Conservation (phyloP, 2,797 vertebrate species). For the Ctenochaetus hawaiiensis region DNA sequence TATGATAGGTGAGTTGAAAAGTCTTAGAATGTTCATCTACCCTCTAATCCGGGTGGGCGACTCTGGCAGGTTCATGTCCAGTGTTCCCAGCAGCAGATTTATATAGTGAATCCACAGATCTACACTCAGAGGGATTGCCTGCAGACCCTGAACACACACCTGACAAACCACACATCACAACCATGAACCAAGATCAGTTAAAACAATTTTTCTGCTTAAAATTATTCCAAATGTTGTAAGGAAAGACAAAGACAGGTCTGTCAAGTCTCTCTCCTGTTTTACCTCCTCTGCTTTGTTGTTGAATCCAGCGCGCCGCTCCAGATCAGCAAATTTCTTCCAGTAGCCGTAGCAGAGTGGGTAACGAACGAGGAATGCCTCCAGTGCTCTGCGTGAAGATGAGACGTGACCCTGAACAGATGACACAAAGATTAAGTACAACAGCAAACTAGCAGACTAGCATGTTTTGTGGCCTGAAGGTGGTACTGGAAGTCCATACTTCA, state of each 20-base stretch:
- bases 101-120: conserved; percentile 93
- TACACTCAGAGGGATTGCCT: conserved; percentile 88
- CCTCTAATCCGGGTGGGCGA: conserved; percentile 62
- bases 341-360: conserved; percentile 92
- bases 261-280: background rate
- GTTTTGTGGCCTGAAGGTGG: background rate
- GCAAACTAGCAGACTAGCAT: background rate
- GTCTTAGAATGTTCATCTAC: background rate
- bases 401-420: conserved; percentile 82
- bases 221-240: background rate
- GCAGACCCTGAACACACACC: conserved; percentile 88
- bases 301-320: conserved; percentile 85
- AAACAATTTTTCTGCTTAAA: background rate
- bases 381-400: conserved; percentile 82
- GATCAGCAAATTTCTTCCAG: conserved; percentile 91
- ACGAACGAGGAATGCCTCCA: conserved; percentile 85
- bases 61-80: conserved; percentile 87
- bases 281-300: conserved; percentile 87
- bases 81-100: conserved; percentile 86
- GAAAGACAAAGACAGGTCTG: background rate
- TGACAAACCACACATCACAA: conserved; percentile 58
- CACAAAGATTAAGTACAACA: background rate
- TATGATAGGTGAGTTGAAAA: no score
- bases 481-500: background rate
- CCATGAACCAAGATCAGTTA: background rate